phyloP scores from a whole-genome alignment of 2,113 vertebrate genomes.

The Rana temporaria region DNA sequence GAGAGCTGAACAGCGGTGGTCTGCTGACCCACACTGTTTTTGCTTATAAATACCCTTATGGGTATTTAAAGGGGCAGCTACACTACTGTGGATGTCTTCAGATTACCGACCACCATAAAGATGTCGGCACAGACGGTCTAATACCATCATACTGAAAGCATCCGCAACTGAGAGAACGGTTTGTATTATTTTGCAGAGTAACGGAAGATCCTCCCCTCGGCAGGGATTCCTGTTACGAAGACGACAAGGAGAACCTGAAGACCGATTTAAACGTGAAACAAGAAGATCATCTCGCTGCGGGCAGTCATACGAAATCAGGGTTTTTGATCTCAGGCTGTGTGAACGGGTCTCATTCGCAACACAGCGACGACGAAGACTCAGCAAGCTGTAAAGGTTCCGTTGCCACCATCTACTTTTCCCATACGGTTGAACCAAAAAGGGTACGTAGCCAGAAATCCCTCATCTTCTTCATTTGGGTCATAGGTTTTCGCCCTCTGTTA shows the following conservation, averaged over 20 bases:
- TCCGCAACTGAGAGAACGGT: background rate
- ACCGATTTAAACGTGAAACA: constrained; percentile 28
- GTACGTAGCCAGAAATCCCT: constrained; percentile 66
- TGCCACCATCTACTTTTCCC: constrained; percentile 92
- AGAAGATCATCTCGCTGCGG: constrained; percentile 61
- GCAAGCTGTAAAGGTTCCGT: constrained; percentile 70
- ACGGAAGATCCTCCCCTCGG: background rate
- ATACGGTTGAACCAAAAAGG: constrained; percentile 95
- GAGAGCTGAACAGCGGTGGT: too few species aligned
- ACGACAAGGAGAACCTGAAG: constrained; percentile 78
- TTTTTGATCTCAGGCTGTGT: constrained; percentile 60
- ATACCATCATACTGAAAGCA: background rate
- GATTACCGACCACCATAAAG: too few species aligned
- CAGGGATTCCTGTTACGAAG: constrained; percentile 76
- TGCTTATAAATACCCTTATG: too few species aligned
- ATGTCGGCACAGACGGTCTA: background rate
- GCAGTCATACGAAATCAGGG: constrained; percentile 48
- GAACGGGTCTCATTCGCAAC: constrained; percentile 68
- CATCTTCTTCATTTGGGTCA: background rate
- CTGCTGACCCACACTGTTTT: too few species aligned
- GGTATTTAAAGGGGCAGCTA: too few species aligned
- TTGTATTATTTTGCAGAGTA: background rate
- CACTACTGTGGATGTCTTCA: too few species aligned
- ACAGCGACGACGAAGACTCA: constrained; percentile 65
- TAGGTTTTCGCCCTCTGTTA: too few species aligned